Base-by-base conservation (phyloP, 2,797 vertebrate genomes). In the Artibeus jamaicensis region DNA sequence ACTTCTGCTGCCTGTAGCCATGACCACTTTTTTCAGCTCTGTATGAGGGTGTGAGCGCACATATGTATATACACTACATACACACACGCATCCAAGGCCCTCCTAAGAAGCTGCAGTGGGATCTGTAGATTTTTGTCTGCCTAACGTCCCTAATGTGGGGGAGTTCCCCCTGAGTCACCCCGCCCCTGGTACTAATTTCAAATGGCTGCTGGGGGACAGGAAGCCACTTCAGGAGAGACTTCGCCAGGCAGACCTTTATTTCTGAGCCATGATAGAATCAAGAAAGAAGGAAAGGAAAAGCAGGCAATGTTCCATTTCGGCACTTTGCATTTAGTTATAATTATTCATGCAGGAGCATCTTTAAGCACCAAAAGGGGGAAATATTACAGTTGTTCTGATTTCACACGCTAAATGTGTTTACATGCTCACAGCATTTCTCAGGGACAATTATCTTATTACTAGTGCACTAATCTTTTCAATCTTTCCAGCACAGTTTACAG, bases 361-460 rank as follows among this genome's bases (percentile, higher is more conserved):
- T 96, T 93, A 97, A 96, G 97, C 70, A 79, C 79, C 95, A 95
- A 97, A 94, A 68, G 76, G 88, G 73, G 92, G 91, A 79, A 96
- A 93, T 24, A 93, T 59, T 77, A 70, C 37, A 79, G 84, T 97
- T 94, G 70, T 96, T 96, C 87, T 91, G 84, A 91, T 97, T 91
- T 87, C 67, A 19, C 5, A 76, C 18, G 65, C 89, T 86, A 97
- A 93, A 83, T 94, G 0, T 97, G 86, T 96, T 97, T 97, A 97
- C 96, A 97, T 76, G 73, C 93, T 96, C 96, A 96, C 18, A 97
- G 93, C 44, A 53, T 97, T 97, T 97, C 97, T 97, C 97, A 48
- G 96, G 97, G 96, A 97, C 96, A 98, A 97, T 96, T 95, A 95
- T 90, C 87, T 94, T 96, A 97, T 97, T 98, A 98, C 88, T 93